Evolutionary conservation across 2,888 invertebrate species (phyloP).

Genomic region (Acheta domesticus): DNA sequence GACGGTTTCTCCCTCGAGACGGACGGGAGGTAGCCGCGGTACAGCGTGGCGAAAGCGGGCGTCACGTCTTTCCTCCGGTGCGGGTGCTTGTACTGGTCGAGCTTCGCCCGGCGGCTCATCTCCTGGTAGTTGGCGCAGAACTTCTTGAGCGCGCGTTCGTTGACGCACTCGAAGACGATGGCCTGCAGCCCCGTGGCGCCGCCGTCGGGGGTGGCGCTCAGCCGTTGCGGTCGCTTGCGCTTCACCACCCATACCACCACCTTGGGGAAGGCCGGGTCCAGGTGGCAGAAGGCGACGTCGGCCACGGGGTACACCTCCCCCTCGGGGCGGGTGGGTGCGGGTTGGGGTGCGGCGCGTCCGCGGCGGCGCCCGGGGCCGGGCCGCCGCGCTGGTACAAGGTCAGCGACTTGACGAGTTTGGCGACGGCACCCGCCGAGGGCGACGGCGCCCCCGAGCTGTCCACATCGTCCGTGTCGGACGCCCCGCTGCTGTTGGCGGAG

Average conservation of each 20-base stretch:
- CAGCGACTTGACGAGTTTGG: slow-evolving; percentile 29
- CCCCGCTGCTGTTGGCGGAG: slow-evolving; percentile 41
- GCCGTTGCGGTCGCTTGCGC: slow-evolving; percentile 30
- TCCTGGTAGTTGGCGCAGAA: slow-evolving; percentile 41
- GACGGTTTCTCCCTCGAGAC: background rate
- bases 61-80: slow-evolving; percentile 35
- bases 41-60: slow-evolving; percentile 22
- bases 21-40: slow-evolving; percentile 20
- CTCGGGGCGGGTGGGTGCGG: background rate
- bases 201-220: slow-evolving; percentile 21
- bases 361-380: slow-evolving; percentile 20
- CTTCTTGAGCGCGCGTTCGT: slow-evolving; percentile 40
- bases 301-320: slow-evolving; percentile 39
- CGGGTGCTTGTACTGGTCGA: slow-evolving; percentile 37
- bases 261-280: slow-evolving; percentile 42
- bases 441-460: slow-evolving; percentile 38
- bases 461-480: slow-evolving; percentile 41
- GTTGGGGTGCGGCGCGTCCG: background rate
- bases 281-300: slow-evolving; percentile 45
- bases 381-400: slow-evolving; percentile 31
- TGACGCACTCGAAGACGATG: slow-evolving; percentile 42
- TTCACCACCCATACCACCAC: slow-evolving; percentile 44
- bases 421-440: slow-evolving; percentile 25
- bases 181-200: slow-evolving; percentile 39
- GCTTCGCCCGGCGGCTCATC: slow-evolving; percentile 40